A percentile compares a stretch with the other conserved stretches of the same genome.
These are phyloP conservation scores for Drosophila varians DNA, from an alignment of 1,140 invertebrate species.

Conservation along the genomic window DNA sequence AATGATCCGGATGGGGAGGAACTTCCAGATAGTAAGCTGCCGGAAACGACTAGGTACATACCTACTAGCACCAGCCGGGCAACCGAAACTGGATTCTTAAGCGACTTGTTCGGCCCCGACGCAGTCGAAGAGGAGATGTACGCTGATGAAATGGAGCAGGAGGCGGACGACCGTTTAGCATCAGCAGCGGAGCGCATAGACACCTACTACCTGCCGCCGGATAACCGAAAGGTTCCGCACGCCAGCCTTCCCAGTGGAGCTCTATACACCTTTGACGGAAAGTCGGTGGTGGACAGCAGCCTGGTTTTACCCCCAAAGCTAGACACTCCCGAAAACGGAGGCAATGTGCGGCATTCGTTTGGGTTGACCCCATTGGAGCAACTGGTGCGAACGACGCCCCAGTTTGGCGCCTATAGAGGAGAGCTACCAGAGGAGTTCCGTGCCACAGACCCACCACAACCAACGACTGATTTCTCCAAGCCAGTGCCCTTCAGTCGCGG, in stretches of 20 bases:
- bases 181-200: conserved; percentile 89
- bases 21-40: neutral
- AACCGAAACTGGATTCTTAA: conserved; percentile 7
- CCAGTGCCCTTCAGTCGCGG: conserved; percentile 33
- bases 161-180: conserved; percentile 85
- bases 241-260: conserved; percentile 84
- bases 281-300: conserved; percentile 87
- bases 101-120: conserved; percentile 45
- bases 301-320: conserved; percentile 85
- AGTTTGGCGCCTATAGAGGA: conserved; percentile 89
- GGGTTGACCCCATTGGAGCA: conserved; percentile 86
- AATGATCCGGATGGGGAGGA: conserved; percentile 14
- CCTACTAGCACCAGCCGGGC: neutral
- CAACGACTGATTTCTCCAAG: conserved; percentile 45
- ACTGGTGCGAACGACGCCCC: conserved; percentile 87
- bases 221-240: conserved; percentile 83
- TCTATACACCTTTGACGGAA: conserved; percentile 89
- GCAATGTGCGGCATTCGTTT: conserved; percentile 81
- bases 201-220: conserved; percentile 88
- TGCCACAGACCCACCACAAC: conserved; percentile 38
- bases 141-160: conserved; percentile 61
- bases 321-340: conserved; percentile 81
- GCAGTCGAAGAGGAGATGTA: conserved; percentile 30
- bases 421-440: conserved; percentile 86
- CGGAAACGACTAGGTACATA: conserved; percentile 13